Evolutionary conservation across 2,797 vertebrate genomes (phyloP).

Genomic region (Nyctibius grandis): DNA sequence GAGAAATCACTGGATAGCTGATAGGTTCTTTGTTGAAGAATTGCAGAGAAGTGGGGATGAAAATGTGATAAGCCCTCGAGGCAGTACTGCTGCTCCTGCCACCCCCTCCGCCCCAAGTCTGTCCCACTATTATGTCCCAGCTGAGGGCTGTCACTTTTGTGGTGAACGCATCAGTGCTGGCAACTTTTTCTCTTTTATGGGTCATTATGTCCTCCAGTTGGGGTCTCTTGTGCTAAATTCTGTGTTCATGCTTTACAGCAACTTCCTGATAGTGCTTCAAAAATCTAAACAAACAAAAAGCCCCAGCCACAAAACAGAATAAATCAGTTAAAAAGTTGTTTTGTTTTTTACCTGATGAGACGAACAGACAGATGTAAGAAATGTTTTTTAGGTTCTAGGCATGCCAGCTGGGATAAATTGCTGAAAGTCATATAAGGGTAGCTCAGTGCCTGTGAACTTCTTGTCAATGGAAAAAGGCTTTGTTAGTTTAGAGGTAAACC

Average conservation of each 20-base stretch:
- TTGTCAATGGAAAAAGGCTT: not conserved
- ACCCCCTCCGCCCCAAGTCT: fast-evolving
- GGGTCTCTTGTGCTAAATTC: not conserved
- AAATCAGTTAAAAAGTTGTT: not conserved
- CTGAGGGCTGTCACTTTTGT: not conserved
- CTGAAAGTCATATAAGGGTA: not conserved
- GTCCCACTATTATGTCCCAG: not conserved
- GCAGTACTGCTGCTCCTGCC: not conserved
- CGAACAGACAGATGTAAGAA: not conserved
- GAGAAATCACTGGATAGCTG: not conserved
- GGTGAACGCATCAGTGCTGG: not conserved
- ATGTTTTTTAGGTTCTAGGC: not conserved
- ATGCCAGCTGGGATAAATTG: not conserved
- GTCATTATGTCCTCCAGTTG: not conserved
- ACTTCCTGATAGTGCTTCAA: not conserved
- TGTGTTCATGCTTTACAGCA: not conserved
- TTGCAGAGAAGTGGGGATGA: not conserved
- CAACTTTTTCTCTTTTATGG: not conserved
- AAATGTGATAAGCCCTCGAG: not conserved
- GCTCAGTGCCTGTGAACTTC: not conserved
- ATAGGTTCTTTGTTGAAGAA: not conserved
- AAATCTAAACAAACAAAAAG: not conserved
- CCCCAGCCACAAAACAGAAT: not conserved
- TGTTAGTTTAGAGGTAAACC: not conserved
- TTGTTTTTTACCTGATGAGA: not conserved